A percentile compares a stretch with the other conserved stretches of the same genome.
Evolutionary conservation across 2,888 invertebrate genomes (phyloP).

Genomic region (Drosophila infuscata): DNA sequence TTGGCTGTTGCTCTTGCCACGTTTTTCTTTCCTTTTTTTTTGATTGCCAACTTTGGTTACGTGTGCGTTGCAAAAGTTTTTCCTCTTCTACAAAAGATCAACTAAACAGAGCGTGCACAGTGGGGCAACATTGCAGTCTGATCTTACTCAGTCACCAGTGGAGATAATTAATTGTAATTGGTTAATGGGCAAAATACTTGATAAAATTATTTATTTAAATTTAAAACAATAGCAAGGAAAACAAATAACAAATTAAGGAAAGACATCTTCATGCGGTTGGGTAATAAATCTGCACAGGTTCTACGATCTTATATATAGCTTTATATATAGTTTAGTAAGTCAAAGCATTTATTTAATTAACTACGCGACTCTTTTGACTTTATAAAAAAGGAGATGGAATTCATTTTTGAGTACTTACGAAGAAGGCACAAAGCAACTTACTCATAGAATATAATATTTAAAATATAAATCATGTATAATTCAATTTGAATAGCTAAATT

Average conservation of each 20-base stretch:
- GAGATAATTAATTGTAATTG: background rate
- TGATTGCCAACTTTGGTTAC: constrained; percentile 59
- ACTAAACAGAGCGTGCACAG: constrained; percentile 18
- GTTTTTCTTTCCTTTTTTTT: constrained; percentile 12
- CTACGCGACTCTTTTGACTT: background rate
- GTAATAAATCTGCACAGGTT: background rate
- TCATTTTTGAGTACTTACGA: background rate
- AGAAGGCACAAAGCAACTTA: background rate
- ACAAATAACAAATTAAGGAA: background rate
- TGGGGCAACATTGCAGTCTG: background rate
- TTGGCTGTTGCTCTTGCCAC: constrained; percentile 19
- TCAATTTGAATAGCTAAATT: background rate
- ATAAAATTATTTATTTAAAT: background rate
- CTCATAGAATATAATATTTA: background rate
- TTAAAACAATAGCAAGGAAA: background rate
- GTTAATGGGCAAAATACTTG: background rate
- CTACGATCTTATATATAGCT: background rate
- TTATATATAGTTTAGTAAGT: background rate
- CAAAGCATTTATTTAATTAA: background rate
- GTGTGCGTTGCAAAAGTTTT: constrained; percentile 57
- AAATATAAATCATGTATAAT: background rate
- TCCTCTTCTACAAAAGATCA: constrained; percentile 17
- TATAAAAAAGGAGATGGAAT: background rate
- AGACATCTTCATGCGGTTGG: no score
- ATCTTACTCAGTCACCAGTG: background rate